Percentiles rank a stretch among this genome's conserved stretches.
These are phyloP conservation scores for Macrotrachela quadricornifera DNA, from an alignment of 1,140 invertebrate genomes.

Conservation along the genomic window DNA sequence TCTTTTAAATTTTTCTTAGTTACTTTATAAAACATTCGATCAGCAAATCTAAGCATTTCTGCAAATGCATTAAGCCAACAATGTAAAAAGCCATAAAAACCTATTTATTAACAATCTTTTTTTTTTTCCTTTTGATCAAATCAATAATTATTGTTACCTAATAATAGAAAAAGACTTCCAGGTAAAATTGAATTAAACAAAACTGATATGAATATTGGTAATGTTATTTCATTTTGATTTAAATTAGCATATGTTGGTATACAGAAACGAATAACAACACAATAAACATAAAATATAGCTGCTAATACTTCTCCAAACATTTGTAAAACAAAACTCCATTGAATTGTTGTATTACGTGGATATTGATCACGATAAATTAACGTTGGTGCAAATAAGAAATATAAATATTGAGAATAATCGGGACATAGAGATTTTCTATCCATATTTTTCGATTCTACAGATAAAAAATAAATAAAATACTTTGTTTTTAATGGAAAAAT, in stretches of 20 bases:
- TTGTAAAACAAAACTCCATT: constrained; percentile 48
- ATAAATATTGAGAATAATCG: constrained; percentile 50
- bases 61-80: constrained; percentile 67
- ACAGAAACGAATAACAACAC: constrained; percentile 52
- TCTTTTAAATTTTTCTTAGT: not conserved
- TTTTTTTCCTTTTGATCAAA: too few relatives aligned
- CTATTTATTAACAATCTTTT: too few relatives aligned
- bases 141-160: constrained; percentile 32
- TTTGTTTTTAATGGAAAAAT: too few relatives aligned
- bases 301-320: constrained; percentile 50
- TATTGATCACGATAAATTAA: constrained; percentile 60
- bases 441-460: too few relatives aligned
- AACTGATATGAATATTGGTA: constrained; percentile 37
- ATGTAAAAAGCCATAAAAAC: constrained; percentile 64
- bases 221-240: constrained; percentile 40
- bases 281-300: constrained; percentile 52
- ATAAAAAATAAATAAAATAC: too few relatives aligned
- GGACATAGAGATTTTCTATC: constrained; percentile 35
- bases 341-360: constrained; percentile 47
- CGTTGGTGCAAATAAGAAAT: constrained; percentile 67
- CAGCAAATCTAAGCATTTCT: constrained; percentile 61
- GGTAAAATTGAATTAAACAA: constrained; percentile 52
- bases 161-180: constrained; percentile 46
- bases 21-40: constrained; percentile 39
- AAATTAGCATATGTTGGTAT: constrained; percentile 47